These are phyloP conservation scores for Lycia hirtaria DNA, from an alignment of 2,888 invertebrate genomes.

Conservation along the genomic window DNA sequence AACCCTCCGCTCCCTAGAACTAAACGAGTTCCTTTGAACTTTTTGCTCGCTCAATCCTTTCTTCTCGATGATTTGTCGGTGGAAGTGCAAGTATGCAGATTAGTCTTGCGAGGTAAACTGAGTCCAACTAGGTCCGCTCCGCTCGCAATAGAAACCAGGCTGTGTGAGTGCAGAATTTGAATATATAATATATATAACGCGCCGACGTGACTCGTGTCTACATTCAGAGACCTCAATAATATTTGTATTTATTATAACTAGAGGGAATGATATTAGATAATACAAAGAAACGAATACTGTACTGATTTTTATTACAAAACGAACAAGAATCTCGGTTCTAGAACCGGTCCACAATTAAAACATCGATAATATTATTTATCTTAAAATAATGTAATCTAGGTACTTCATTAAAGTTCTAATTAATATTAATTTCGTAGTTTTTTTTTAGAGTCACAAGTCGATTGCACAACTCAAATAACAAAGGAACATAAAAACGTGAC, in stretches of 20 bases:
- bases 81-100: too few species aligned
- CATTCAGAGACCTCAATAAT: too few species aligned
- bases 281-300: constrained; percentile 35
- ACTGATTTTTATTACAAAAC: constrained; percentile 58
- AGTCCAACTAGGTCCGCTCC: too few species aligned
- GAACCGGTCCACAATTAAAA: constrained; percentile 52
- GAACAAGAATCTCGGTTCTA: constrained; percentile 43
- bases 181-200: too few species aligned
- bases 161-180: too few species aligned
- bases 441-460: background rate
- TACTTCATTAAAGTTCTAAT: constrained; percentile 33
- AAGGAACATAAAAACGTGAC: constrained; percentile 8
- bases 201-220: too few species aligned
- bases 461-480: constrained; percentile 12
- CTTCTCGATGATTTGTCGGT: too few species aligned
- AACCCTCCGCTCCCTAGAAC: too few species aligned
- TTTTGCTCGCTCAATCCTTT: too few species aligned
- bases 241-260: background rate
- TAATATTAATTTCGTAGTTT: background rate
- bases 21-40: too few species aligned
- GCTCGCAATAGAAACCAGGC: too few species aligned
- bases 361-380: constrained; percentile 53
- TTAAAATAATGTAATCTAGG: constrained; percentile 52
- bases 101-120: too few species aligned
- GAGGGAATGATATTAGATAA: constrained; percentile 18